Base-by-base conservation (phyloP, 2,797 vertebrate species). In the Chelmon rostratus region DNA sequence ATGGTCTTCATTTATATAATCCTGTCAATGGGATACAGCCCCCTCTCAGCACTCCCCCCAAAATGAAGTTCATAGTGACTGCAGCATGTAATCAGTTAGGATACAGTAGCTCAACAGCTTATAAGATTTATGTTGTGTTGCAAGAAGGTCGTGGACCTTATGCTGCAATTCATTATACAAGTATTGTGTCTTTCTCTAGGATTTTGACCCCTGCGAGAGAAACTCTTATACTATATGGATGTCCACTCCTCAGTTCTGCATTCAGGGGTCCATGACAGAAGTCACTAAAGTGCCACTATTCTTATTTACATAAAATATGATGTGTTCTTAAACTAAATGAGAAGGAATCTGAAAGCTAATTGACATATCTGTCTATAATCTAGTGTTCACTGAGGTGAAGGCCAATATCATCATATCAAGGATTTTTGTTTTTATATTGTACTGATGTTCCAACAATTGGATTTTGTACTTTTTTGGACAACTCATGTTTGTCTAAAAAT, bases 21-120 rank as follows among this genome's bases (percentile, higher is more conserved):
- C 93, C 87, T 83, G 86, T 94, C 92, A 94, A 90, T 88, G 76
- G 88, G 83, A 93, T 88, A 87, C 82, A 83, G 42, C 59, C 81
- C 82, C 68, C 33, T 85, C 85, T 83, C 73, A 73, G 82, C 75
- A 63, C 79, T 63, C 38, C 78, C 84, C 78, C 76, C 68, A 83
- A 90, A 88, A 83, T 89, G 73, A 89, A 88, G 88, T 88, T 87
- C 74, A 86, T 62, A 76, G 85, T 75, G 76, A 78, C 87, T 76
- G 87, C 46, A 65, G 76, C 64, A 40, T 90, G 85, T 86, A 91
- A 93, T 94, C 90, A 84, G 75, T 85, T 70, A 82, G 89, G 76
- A 85, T 81, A 83, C 86, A 79, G 84, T 85, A 68, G 86, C 86
- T 87, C 82, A 83, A 74, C 75, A 79, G 87, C 65, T 90, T 88